Evolutionary conservation across 2,797 vertebrate genomes (phyloP), one percentile per base, ranked within the genome.

Genomic region (Chromobotia macracanthus): DNA sequence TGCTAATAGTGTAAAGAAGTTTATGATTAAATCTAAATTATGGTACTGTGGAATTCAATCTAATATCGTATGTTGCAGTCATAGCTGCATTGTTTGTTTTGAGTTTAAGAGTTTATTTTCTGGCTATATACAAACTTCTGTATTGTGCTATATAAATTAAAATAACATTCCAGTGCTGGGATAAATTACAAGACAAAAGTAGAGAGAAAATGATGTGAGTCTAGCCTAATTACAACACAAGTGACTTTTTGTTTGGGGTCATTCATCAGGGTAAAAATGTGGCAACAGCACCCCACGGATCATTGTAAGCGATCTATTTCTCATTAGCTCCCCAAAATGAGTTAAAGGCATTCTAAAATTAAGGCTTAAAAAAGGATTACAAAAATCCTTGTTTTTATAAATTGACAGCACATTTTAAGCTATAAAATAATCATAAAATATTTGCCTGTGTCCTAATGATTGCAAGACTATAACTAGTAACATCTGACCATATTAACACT

Each of bases 301-400:
- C 79, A 80, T 85, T 72, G 51, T 70, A 60, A 60, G 65, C 72
- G 82, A 78, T 76, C 78, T 84, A 78, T 65, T 84, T 82, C 79
- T 75, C 67, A 81, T 84, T 84, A 84, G 60, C 38, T 72, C 55
- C 41, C 15, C 35, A 46, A 72, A 78, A 67, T 65, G 50, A 77
- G 74, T 60, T 65, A 82, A 56, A 79, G 7, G 16, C 38, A 70
- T 69, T 69, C 41, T 60, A 48, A 71, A 21, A 69, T 51, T n/a
- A 35, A 25, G 5, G 28, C 5, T 25, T 51, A 48, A 63, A 46
- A 46, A 19, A n/a, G n/a, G n/a, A n/a, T n/a, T 7, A 0, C 5
- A 7, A 38, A 56, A 35, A 67, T 23, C 61, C 4, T 70, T 70
- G 56, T 77, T 60, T 60, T 35, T 63, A 16, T 56, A 31, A 38